Base-by-base conservation (phyloP, 2,113 vertebrate species). In the Melanerpes aurifrons region DNA sequence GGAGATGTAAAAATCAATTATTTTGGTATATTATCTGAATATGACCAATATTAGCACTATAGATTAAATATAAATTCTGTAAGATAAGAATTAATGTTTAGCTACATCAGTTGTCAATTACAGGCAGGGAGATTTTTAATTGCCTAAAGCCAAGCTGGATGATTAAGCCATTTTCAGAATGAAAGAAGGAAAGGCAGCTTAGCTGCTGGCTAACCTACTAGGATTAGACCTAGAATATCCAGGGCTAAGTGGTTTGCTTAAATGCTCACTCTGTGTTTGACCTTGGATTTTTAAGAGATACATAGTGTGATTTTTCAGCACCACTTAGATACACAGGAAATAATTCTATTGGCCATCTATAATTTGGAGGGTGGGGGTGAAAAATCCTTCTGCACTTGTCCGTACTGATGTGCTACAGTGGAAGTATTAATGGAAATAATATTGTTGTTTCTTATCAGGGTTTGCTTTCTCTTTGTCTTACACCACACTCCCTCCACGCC, bases 221-320 rank as follows among this genome's bases (percentile, higher is more conserved):
- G 77, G 87, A 90, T 87, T 67, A 94, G 53, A 75, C 40, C 37
- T 53, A 61, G 86, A 76, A 70, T 28, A 87, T 43, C 63, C 7
- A 15, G 71, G 45, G 26, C 82, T 84, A 70, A 86, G 84, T 91
- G 71, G 47, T 94, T 87, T 84, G 53, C 67, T 85, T 76, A 54
- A 82, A 79, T 53, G 47, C 78, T 69, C 50, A 63, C 63, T 92
- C 78, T 86, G 26, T 24, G 1, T 87, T 90, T 90, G 91, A 85
- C 81, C 78, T 79, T 79, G 62, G 45, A 53, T 78, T 82, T 95
- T 86, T 87, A 1, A 37, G 69, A 93, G 78, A 87, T 74, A 24
- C 35, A 77, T 74, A 59, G 20, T 13, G 72, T 86, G 83, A 24
- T 89, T 90, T 43, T 93, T 72, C 76, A 84, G 26, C 74, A 69